These are phyloP conservation scores for Amiota communis DNA, from an alignment of 2,888 invertebrate genomes.

Conservation along the genomic window DNA sequence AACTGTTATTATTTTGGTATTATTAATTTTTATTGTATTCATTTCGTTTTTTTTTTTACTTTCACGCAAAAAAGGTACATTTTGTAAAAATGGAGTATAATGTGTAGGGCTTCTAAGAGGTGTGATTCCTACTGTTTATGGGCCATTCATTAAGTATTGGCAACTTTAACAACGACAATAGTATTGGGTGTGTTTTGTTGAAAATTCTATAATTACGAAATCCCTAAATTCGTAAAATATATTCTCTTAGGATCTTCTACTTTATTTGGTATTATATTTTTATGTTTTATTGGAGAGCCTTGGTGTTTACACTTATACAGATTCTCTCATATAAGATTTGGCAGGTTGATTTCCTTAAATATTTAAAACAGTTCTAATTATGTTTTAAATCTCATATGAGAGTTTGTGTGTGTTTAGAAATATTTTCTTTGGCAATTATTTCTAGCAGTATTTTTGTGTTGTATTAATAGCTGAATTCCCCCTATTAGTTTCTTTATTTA, in stretches of 20 bases:
- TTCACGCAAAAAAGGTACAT: slow-evolving; percentile 66
- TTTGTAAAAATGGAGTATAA: slow-evolving; percentile 61
- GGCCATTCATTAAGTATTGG: slow-evolving; percentile 1
- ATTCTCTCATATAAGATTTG: too few relatives aligned
- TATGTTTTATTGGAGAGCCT: background rate
- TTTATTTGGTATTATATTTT: background rate
- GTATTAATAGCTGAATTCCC: slow-evolving; percentile 24
- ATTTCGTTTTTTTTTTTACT: slow-evolving; percentile 58
- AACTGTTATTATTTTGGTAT: background rate
- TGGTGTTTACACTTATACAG: too few relatives aligned
- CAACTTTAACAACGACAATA: slow-evolving; percentile 13
- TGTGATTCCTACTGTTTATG: too few relatives aligned
- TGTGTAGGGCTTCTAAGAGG: background rate
- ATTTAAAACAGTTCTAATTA: background rate
- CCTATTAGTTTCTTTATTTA: slow-evolving; percentile 68
- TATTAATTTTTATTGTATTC: slow-evolving; percentile 61
- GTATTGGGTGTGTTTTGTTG: background rate
- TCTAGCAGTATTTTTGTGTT: slow-evolving; percentile 49
- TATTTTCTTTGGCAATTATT: slow-evolving; percentile 44
- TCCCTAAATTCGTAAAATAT: slow-evolving; percentile 18
- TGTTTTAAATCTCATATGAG: background rate
- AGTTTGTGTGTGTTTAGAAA: slow-evolving; percentile 6
- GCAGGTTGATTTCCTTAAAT: background rate
- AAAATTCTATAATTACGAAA: background rate
- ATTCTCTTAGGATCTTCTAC: slow-evolving; percentile 8